Base-by-base conservation (phyloP, 2,888 invertebrate species). In the Drosophila falleni region DNA sequence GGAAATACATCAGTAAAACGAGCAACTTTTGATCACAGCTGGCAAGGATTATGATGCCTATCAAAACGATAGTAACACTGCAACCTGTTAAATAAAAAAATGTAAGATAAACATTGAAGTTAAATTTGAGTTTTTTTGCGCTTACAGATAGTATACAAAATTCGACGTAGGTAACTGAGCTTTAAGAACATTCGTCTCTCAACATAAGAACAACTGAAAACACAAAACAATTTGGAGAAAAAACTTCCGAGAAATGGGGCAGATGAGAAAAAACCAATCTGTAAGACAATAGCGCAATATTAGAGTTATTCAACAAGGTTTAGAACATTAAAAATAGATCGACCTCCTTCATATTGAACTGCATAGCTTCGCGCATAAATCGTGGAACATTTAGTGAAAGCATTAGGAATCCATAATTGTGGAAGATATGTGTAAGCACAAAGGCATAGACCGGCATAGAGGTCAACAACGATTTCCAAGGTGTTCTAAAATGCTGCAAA, bases 381-480 rank as follows among this genome's bases (percentile, higher is more conserved):
- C 92, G 89, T 1, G 93, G 93, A 71, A 93, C 82, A 62, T 91
- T 78, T 11, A 93, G 81, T 0, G 91, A 90, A 0, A 93, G 63
- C 9, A 93, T 88, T 55, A 92, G 89, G 55, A 92, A 91, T 3
- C 93, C 92, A 80, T 92, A 93, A 66, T 93, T 93, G 41, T 93
- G 93, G 56, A 93, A 93, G 61, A 93, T 89, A 76, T 94, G 94
- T 6, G 93, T 93, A 4, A 94, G 87, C 35, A 93, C 89, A 64
- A 94, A 93, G 2, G 93, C 93, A 55, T 92, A 90, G 1, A 94
- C 92, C 0, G 94, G 93, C 2, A 89, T 71, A 0, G 94, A 94
- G 13, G 90, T 92, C 0, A 93, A 54, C 55, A 94, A 91, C 13
- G 90, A 84, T 23, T 76, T 82, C 94, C 94, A 94, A 3, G 94